Conservation (phyloP, 2,888 invertebrate species). For the Oegoconia quadripuncta region DNA sequence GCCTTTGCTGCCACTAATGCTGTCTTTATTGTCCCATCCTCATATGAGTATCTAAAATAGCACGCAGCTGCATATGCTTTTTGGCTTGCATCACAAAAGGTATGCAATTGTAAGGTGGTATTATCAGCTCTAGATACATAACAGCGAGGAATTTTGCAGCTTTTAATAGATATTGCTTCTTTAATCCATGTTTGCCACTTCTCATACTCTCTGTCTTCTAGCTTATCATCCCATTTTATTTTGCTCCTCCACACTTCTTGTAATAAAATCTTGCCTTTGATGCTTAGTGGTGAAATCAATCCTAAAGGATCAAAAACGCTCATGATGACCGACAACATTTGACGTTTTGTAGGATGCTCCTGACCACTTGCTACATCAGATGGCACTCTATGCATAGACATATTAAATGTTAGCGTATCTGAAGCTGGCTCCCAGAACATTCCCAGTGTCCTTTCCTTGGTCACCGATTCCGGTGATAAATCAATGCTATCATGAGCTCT, state of each 20-base stretch:
- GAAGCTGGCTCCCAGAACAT: constrained; percentile 10
- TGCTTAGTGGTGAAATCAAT: constrained; percentile 15
- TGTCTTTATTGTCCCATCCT: background rate
- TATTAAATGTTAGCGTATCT: constrained; percentile 12
- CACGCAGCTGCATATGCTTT: constrained; percentile 5
- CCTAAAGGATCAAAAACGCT: constrained; percentile 20
- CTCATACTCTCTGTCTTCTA: constrained; percentile 3
- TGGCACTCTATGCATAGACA: constrained; percentile 5
- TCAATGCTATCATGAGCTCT: background rate
- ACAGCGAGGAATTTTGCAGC: background rate
- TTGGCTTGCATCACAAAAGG: constrained; percentile 7
- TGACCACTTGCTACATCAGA: constrained; percentile 2
- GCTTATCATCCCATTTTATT: constrained; percentile 16
- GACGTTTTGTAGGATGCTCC: constrained; percentile 16
- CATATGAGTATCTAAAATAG: constrained; percentile 1
- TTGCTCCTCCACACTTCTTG: background rate
- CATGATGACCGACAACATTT: constrained; percentile 11
- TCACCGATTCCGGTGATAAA: constrained; percentile 9
- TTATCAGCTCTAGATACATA: background rate
- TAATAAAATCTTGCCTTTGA: constrained; percentile 16
- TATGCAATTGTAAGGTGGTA: background rate
- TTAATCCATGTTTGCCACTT: background rate
- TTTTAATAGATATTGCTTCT: background rate
- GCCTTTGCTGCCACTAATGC: constrained; percentile 8
- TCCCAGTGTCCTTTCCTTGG: constrained; percentile 14